Base-by-base conservation (phyloP, 2,888 invertebrate genomes). In the Apamea epomidion region DNA sequence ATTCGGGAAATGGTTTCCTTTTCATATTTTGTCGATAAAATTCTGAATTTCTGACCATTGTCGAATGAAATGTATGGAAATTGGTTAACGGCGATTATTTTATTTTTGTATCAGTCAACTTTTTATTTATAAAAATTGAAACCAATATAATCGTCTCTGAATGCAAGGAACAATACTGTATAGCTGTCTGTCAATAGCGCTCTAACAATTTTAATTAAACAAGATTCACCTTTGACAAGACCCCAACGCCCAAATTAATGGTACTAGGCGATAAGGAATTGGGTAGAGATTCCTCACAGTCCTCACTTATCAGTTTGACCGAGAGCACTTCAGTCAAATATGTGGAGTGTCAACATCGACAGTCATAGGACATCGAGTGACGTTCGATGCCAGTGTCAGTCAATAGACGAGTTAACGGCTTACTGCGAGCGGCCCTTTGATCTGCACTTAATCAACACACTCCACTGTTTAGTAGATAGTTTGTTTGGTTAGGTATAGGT, bases 381-480 rank as follows among this genome's bases (percentile, higher is more conserved):
- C 72, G 87, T 78, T 84, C 86, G 76, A 85, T 82, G 78, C 64
- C 76, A 32, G 78, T 71, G 87, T 79, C 82, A 80, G 88, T 86
- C 88, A 87, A 88, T 85, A 85, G 76, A 74, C 65, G 72, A 77
- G 86, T 87, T 84, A 82, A 82, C 87, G 72, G 76, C 74, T 82
- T 77, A 71, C 76, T 80, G 82, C 75, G 81, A 82, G 78, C 88
- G 90, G 76, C 79, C 74, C 84, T 89, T 89, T 89, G 84, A 88
- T 89, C 80, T 81, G 51, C 74, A 80, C 83, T 86, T 86, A 72
- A 87, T 88, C 82, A 82, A 83, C 76, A 69, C 81, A 79, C 76
- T 84, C 78, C 73, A 84, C 81, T 74, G 78, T 80, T 83, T 82
- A 68, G 54, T 78, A 74, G 72, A 74, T 81, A 76, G 67, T 87